Conservation (phyloP, 2,113 vertebrate genomes). For the Anhinga anhinga region DNA sequence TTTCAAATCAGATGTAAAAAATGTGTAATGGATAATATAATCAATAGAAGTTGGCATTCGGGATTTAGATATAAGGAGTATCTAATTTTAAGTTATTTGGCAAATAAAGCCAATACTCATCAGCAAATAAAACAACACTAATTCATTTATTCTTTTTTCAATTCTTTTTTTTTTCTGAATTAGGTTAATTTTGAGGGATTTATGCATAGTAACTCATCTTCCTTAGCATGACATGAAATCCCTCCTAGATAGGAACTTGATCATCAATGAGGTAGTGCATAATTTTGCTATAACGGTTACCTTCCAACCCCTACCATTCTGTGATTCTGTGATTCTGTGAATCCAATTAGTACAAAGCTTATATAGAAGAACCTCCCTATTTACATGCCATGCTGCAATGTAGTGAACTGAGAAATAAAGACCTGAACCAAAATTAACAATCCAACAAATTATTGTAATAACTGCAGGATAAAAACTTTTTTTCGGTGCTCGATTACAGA, state of each 20-base stretch:
- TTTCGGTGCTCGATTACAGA: not conserved
- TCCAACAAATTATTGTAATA: not conserved
- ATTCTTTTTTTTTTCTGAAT: not conserved
- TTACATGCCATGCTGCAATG: not conserved
- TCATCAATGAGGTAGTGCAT: not conserved
- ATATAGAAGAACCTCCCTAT: not conserved
- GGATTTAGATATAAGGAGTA: not conserved
- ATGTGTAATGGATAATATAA: not conserved
- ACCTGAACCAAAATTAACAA: not conserved
- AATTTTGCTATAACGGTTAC: not conserved
- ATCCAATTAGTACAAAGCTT: not conserved
- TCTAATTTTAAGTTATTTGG: not conserved
- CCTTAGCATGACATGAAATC: not conserved
- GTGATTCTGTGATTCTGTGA: too few species aligned
- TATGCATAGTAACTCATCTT: not conserved
- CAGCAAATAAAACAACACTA: not conserved
- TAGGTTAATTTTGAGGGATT: not conserved
- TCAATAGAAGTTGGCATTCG: not conserved
- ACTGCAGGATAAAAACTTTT: not conserved
- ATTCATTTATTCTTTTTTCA: not conserved
- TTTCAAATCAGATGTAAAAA: not conserved
- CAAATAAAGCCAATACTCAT: not conserved
- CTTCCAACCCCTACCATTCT: too few species aligned
- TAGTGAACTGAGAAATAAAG: not conserved
- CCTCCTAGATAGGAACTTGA: not conserved